These are phyloP conservation scores for Sebastes hopkinsi DNA, from an alignment of 2,797 vertebrate species.

Conservation along the genomic window DNA sequence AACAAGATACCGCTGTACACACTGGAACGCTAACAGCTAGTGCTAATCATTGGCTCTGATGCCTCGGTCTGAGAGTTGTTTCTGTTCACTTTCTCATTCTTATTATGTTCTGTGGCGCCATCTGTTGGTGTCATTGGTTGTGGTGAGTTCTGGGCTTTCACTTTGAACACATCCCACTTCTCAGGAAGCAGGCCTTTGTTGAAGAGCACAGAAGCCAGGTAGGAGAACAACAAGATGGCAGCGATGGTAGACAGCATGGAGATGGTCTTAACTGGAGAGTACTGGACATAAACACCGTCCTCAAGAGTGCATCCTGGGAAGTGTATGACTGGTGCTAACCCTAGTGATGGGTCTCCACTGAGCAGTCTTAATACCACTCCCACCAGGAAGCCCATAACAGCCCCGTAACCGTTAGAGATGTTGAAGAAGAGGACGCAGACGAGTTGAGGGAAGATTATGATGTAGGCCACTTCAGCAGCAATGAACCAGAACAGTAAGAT, in stretches of 20 bases:
- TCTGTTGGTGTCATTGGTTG: not conserved
- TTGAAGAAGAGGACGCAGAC: slow-evolving; percentile 74
- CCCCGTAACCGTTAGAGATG: slow-evolving; percentile 71
- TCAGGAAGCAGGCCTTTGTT: slow-evolving; percentile 43
- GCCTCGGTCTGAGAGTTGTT: not conserved
- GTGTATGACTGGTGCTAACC: slow-evolving; percentile 53
- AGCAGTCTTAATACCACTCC: slow-evolving; percentile 27
- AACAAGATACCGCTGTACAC: too few relatives aligned
- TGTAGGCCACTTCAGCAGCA: slow-evolving; percentile 63
- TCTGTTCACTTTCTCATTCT: not conserved
- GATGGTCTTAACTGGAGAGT: slow-evolving; percentile 79
- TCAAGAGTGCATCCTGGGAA: slow-evolving; percentile 72
- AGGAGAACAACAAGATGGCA: slow-evolving; percentile 51
- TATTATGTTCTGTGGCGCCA: rapidly evolving
- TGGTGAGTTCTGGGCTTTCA: slow-evolving; percentile 6
- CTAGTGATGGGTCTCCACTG: slow-evolving; percentile 36
- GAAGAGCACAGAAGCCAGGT: not conserved
- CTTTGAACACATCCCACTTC: slow-evolving; percentile 40
- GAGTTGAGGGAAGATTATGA: slow-evolving; percentile 78
- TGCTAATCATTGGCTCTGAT: not conserved
- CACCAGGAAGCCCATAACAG: slow-evolving; percentile 7
- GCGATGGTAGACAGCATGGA: slow-evolving; percentile 65
- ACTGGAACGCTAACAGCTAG: too few relatives aligned
- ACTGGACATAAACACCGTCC: slow-evolving; percentile 65
- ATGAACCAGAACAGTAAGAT: slow-evolving; percentile 69